These are phyloP conservation scores for Enteromius mattozi DNA, from an alignment of 2,797 vertebrate species.

Conservation along the genomic window DNA sequence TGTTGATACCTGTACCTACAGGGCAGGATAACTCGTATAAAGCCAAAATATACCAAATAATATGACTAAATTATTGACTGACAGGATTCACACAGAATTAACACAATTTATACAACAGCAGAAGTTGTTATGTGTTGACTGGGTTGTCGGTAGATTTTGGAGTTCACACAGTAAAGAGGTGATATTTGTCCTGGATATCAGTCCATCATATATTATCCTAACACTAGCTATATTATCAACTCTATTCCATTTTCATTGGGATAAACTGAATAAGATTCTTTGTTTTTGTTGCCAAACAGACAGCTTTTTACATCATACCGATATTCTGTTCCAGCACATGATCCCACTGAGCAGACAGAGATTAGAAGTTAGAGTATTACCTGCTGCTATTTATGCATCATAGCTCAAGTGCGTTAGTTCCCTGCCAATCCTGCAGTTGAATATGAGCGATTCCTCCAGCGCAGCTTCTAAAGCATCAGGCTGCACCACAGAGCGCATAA, in stretches of 20 bases:
- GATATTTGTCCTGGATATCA: background rate
- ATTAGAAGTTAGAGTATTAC: constrained; percentile 26
- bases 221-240: background rate
- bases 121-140: background rate
- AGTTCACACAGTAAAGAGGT: background rate
- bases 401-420: constrained; percentile 14
- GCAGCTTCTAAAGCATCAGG: constrained; percentile 21
- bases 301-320: constrained; percentile 13
- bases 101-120: background rate
- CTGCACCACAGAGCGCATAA: constrained; percentile 34
- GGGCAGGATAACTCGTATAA: background rate
- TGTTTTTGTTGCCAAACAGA: constrained; percentile 6
- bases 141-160: background rate
- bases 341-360: constrained; percentile 13
- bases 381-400: constrained; percentile 38
- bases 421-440: background rate
- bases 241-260: background rate
- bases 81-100: background rate
- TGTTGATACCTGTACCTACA: background rate
- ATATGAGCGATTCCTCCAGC: background rate
- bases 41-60: background rate
- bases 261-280: background rate
- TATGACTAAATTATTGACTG: background rate
- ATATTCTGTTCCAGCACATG: constrained; percentile 8
- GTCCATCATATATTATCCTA: background rate